A percentile compares a stretch with the other conserved stretches of the same genome.
These are phyloP conservation scores for Chelonus insularis DNA, from an alignment of 1,140 invertebrate species.

Conservation along the genomic window DNA sequence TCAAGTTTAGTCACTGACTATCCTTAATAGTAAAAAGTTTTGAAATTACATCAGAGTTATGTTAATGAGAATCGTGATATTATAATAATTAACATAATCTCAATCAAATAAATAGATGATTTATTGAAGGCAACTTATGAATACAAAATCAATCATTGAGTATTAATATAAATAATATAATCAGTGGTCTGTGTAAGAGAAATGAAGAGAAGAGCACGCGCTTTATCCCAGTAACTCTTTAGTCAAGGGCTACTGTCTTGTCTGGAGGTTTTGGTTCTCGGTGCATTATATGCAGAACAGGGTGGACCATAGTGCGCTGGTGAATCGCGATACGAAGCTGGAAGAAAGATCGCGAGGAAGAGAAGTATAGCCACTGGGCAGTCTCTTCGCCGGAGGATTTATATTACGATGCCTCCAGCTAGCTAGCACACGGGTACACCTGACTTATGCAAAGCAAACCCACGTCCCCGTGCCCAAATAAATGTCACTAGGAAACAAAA, in stretches of 20 bases:
- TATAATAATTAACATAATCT: background rate
- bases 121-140: no score
- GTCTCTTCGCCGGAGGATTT: constrained; percentile 51
- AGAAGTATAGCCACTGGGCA: constrained; percentile 45
- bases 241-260: background rate
- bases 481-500: constrained; percentile 59
- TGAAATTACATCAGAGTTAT: no score
- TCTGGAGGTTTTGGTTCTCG: background rate
- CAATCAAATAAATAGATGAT: no score
- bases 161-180: no score
- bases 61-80: no score
- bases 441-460: constrained; percentile 58
- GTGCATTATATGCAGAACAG: constrained; percentile 60
- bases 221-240: no score
- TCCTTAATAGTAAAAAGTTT: no score
- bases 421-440: constrained; percentile 43
- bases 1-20: no score
- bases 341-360: constrained; percentile 24
- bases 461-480: constrained; percentile 51
- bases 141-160: no score
- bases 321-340: constrained; percentile 32
- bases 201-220: constrained; percentile 23
- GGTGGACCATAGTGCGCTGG: constrained; percentile 50
- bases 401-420: constrained; percentile 50
- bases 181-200: no score